Base-by-base conservation (phyloP, 2,888 invertebrate genomes). In the Rotaria socialis region DNA sequence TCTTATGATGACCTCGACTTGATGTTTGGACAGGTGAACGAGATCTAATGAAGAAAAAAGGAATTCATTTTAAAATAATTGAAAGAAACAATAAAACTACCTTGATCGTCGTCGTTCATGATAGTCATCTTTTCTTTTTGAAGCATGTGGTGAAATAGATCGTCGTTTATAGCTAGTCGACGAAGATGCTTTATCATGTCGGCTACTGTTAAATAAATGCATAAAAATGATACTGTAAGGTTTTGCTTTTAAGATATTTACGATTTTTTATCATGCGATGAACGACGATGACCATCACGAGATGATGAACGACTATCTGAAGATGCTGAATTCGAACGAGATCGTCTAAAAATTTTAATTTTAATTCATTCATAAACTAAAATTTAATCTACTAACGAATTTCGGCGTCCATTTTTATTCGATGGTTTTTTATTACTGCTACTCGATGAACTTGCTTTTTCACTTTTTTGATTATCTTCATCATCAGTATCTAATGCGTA, bases 61-160 rank as follows among this genome's bases (percentile, higher is more conserved):
- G 14, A 19, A 67, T 27, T 60, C 52, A 52, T 27, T 60, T 3
- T 11, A 11, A 19, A 16, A 16, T 5, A 41, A 67, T 35, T 16
- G 8, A 5, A 24, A 7, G 7, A 5, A 35, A 8, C 7, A 1
- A 16, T 19, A 35, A 35, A 5, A 27, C 16, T 35, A 67, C 67
- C 35, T 35, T 67, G 67, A 67, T 67, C 35, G 67, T 67, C 67
- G 67, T 67, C 67, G 67, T 67, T 67, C 67, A 19, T 67, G 19
- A 67, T 67, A 67, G 35, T 67, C 67, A 67, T 67, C 67, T 5
- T 14, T 35, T 35, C 67, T 35, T 67, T 35, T 67, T 27, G 67
- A 67, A 67, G 4, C 14, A 35, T 16, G 67, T 67, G 67, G 67
- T 67, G 67, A 67, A 35, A 5, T 67, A 0, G 67, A 67, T 14